A percentile compares a stretch with the other conserved stretches of the same genome.
phyloP scores from a whole-genome alignment of 2,113 vertebrate species.

The Mustela nigripes region DNA sequence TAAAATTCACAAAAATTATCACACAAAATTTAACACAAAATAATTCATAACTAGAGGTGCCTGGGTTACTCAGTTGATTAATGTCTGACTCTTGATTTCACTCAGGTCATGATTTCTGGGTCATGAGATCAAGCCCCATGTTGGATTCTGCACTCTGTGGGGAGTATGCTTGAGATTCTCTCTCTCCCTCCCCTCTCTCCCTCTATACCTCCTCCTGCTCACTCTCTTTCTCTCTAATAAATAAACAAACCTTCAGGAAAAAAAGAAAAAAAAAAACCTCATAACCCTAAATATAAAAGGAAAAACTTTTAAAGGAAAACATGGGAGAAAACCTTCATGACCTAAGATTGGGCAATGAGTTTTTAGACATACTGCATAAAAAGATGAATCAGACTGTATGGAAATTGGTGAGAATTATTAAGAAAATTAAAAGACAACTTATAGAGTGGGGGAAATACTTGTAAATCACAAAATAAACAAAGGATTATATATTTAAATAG shows the following conservation, averaged over 20 bases:
- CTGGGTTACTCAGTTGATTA: background rate
- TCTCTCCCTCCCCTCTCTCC: background rate
- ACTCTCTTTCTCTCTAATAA: background rate
- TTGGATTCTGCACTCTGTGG: background rate
- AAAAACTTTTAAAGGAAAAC: background rate
- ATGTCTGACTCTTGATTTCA: background rate
- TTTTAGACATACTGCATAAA: background rate
- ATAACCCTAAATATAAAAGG: background rate
- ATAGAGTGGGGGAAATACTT: background rate
- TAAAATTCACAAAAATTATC: background rate
- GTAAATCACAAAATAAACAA: background rate
- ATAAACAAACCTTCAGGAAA: background rate
- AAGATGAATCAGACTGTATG: background rate
- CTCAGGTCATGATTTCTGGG: background rate
- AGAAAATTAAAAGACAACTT: background rate
- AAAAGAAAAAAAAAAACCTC: background rate
- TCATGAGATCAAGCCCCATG: background rate
- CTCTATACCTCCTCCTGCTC: background rate
- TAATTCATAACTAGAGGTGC: background rate
- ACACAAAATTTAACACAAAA: background rate
- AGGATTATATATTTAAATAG: background rate
- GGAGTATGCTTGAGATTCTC: background rate
- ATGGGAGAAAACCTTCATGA: background rate
- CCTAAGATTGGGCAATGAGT: background rate
- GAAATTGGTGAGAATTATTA: background rate